Evolutionary conservation across 1,140 invertebrate genomes (phyloP).

Genomic region (Watersipora subatra): DNA sequence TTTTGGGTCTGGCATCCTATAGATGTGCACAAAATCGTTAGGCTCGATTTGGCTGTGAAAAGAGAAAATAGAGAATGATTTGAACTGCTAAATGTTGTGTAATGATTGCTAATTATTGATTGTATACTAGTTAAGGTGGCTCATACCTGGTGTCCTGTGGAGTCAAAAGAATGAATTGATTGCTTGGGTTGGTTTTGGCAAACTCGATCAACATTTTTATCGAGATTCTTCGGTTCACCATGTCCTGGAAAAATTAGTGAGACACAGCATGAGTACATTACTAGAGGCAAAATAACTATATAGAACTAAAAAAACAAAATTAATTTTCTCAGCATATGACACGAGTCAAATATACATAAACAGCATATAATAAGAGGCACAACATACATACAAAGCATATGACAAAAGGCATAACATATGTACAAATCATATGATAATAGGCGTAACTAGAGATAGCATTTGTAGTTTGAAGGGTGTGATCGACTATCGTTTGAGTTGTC

Average conservation of each 20-base stretch:
- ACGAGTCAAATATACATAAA: too few relatives aligned
- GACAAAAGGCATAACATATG: neutral
- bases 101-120: neutral
- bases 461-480: too few relatives aligned
- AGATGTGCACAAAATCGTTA: slow-evolving; percentile 12
- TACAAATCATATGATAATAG: neutral
- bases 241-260: slow-evolving; percentile 38
- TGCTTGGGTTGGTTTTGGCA: slow-evolving; percentile 23
- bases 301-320: neutral
- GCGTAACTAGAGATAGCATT: too few relatives aligned
- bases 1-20: slow-evolving; percentile 20
- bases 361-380: too few relatives aligned
- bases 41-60: slow-evolving; percentile 1
- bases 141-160: slow-evolving; percentile 35
- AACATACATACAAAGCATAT: neutral
- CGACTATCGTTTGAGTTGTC: too few relatives aligned
- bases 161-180: slow-evolving; percentile 42
- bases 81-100: neutral
- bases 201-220: slow-evolving; percentile 39
- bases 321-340: too few relatives aligned
- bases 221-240: slow-evolving; percentile 38
- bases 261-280: neutral
- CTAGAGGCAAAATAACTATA: neutral
- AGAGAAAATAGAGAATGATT: neutral
- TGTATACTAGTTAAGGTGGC: neutral